phyloP scores from a whole-genome alignment of 1,140 invertebrate genomes.

The Drosophila orosa region DNA sequence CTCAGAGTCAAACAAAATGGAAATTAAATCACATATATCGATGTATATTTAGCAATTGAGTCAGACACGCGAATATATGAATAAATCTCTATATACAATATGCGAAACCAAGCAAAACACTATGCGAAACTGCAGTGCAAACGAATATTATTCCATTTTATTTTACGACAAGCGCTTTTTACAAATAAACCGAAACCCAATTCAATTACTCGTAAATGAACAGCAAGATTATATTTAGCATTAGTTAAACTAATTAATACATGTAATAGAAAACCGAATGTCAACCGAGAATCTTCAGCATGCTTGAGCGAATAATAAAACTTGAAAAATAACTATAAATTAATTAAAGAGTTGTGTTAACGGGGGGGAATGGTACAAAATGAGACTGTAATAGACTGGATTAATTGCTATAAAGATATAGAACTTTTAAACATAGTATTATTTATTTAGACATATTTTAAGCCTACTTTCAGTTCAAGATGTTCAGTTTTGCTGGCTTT shows the following conservation, averaged over 20 bases:
- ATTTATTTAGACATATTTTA: too few relatives aligned
- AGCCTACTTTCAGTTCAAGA: too few relatives aligned
- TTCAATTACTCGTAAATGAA: constrained; percentile 50
- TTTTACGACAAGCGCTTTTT: constrained; percentile 80
- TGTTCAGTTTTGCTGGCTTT: too few relatives aligned
- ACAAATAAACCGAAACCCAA: constrained; percentile 59
- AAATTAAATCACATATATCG: constrained; percentile 42
- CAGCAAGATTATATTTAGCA: constrained; percentile 73
- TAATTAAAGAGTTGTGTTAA: neutral
- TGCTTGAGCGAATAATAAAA: constrained; percentile 74
- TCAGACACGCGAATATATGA: constrained; percentile 44
- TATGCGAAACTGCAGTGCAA: constrained; percentile 73
- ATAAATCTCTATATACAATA: constrained; percentile 47
- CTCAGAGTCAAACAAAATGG: constrained; percentile 33
- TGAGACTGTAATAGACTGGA: too few relatives aligned
- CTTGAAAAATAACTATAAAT: constrained; percentile 54
- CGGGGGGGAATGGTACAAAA: neutral
- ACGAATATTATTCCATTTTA: constrained; percentile 71
- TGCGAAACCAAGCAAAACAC: constrained; percentile 57
- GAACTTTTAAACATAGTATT: too few relatives aligned
- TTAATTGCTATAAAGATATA: too few relatives aligned
- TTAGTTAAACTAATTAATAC: constrained; percentile 71
- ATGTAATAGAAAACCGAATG: constrained; percentile 71
- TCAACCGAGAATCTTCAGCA: constrained; percentile 67
- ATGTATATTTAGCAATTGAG: constrained; percentile 64